Base-by-base conservation (phyloP, 2,113 vertebrate species). In the Oncorhynchus mykiss region DNA sequence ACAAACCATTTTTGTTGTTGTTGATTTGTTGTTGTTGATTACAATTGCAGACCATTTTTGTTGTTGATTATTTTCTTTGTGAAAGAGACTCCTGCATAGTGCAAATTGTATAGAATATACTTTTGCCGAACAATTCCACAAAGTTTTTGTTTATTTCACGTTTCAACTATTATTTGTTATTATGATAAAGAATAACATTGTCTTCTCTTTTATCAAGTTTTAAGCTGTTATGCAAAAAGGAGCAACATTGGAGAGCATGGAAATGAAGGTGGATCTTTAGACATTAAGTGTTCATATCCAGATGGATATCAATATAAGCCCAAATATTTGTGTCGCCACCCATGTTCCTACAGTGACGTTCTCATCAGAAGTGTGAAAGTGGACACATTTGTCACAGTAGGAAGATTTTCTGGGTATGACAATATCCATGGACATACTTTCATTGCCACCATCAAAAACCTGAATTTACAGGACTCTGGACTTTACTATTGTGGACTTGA, bases 401-500 rank as follows among this genome's bases (percentile, higher is more conserved):
- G 80, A 75, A 82, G 80, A 84, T 80, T 80, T 66, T 75, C 24
- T 67, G 5, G 64, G 29, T 1, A 57, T 16, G 20, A 75, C 65
- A 68, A 0, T 31, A 0, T 2, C 1, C 5, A 7, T 45, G 2
- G 6, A 48, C 57, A 8, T 1, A 14, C 8, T 3, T 84, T 86
- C 29, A 29, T 22, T 31, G 75, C 84, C 48, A 80, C 57, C 45
- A 86, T 86, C 70, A 77, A 1, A 1, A 20, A 70, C 18, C 73
- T 87, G n/a, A 67, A 0, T 4, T 51, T 77, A 62, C 31, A 20
- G 68, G 85, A 86, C 67, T 27, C 78, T 65, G 85, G 78, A 31
- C 18, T 73, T 69, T 86, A 86, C 72, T 79, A 86, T 74, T 86
- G 82, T 79, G 85, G 78, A 77, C 0, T 82, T 65, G 48, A 80